Base-by-base conservation (phyloP, 2,113 vertebrate species). In the Sebastes fasciatus region DNA sequence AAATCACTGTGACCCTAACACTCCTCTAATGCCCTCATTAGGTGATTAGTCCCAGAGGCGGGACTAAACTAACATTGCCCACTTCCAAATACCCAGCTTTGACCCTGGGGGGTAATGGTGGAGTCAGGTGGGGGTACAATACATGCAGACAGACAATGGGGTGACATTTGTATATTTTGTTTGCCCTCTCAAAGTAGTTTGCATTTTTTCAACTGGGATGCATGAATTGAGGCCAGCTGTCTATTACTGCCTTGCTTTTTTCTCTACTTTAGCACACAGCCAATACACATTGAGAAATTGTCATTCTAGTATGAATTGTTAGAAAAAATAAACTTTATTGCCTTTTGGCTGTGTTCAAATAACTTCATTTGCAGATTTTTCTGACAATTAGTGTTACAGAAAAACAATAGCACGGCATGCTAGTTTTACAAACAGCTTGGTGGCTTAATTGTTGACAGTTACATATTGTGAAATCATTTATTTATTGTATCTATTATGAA, bases 11-110 rank as follows among this genome's bases (percentile, higher is more conserved):
- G 93, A 95, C 91, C 94, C 84, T 89, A 87, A 90, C 85, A 91
- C 92, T 90, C 86, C 58, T 86, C 80, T 89, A 91, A 94, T 93
- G 91, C 91, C 89, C 92, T 94, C 90, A 94, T 94, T 94, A 92
- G 90, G 88, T 95, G 90, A 95, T 95, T 95, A 94, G 92, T 93
- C 92, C 88, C 91, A 91, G 66, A 87, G 77, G 90, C 68, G 8
- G 90, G 77, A 74, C 88, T 89, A 88, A 92, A 92, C 88, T 78
- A 92, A 93, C 82, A 93, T 55, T 76, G 81, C 62, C 77, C 70
- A 87, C 62, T 88, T 82, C 64, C 74, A 91, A 84, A 91, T 64
- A 79, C 23, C 71, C 70, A 79, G 71, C 77, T 85, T 86, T 82
- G 72, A 72, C 85, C 77, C 48, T 63, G 65, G 66, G 85, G 80